Percentiles rank a stretch among this genome's conserved stretches.
Evolutionary conservation across 2,113 vertebrate genomes (phyloP).

Genomic region (Actenoides lindsayi): DNA sequence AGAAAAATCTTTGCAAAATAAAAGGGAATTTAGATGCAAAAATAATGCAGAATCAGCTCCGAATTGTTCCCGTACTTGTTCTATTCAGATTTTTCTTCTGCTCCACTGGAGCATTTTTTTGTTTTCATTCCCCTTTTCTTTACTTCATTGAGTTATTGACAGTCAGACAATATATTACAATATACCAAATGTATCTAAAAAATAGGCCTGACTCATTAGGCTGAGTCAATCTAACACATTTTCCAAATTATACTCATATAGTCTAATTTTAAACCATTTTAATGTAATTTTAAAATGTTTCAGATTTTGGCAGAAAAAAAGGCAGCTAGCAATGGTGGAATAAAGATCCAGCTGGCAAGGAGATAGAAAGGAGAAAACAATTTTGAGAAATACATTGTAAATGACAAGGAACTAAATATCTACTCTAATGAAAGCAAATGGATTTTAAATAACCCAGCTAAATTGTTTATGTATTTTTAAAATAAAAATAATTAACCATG

Average conservation of each 20-base stretch:
- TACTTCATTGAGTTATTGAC: not conserved
- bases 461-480: not conserved
- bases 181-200: not conserved
- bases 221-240: not conserved
- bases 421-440: constrained; percentile 21
- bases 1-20: not conserved
- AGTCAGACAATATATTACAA: not conserved
- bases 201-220: not conserved
- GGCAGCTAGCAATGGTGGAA: not conserved
- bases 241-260: constrained; percentile 6
- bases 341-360: constrained; percentile 40
- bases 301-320: constrained; percentile 3
- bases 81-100: not conserved
- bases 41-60: not conserved
- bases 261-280: constrained; percentile 37
- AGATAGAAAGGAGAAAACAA: constrained; percentile 10
- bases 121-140: not conserved
- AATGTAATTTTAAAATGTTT: not conserved
- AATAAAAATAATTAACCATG: constrained; percentile 35
- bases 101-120: not conserved
- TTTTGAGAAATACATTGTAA: constrained; percentile 20
- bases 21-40: not conserved
- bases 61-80: not conserved
- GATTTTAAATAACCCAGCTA: constrained; percentile 39
- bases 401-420: not conserved